These are phyloP conservation scores for Pachyseris speciosa DNA, from an alignment of 64 coral and sea anemone genomes.

Conservation along the genomic window DNA sequence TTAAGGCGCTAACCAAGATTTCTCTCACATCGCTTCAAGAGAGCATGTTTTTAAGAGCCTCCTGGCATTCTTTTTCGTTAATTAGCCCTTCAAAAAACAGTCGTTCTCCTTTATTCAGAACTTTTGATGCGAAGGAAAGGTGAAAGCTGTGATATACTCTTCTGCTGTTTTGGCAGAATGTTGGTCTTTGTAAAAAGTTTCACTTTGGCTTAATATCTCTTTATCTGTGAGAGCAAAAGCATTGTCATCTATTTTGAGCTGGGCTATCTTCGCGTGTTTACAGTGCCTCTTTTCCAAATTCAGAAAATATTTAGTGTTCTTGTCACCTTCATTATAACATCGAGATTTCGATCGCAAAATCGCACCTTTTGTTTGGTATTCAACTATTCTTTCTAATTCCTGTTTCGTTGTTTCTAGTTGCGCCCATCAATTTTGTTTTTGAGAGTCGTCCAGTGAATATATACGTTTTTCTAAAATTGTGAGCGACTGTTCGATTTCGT, in stretches of 20 bases:
- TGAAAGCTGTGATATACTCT: not conserved
- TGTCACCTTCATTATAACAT: constrained; percentile 55
- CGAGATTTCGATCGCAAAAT: constrained; percentile 20
- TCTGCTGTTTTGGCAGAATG: not conserved
- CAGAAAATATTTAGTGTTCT: too few species aligned
- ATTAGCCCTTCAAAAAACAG: not conserved
- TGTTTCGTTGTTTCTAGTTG: constrained; percentile 11
- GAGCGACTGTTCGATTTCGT: constrained; percentile 15
- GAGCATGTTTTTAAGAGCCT: not conserved
- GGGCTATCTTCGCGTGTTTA: constrained; percentile 10
- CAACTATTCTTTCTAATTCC: too few species aligned
- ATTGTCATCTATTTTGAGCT: not conserved
- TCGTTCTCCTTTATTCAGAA: not conserved
- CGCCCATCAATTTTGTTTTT: not conserved
- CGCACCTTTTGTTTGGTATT: too few species aligned
- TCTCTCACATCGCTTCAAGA: too few species aligned
- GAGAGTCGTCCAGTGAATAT: not conserved
- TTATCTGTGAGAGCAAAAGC: too few species aligned
- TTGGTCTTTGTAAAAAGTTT: constrained; percentile 8
- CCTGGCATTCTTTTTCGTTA: constrained; percentile 1
- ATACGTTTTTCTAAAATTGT: too few species aligned
- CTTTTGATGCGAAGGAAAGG: not conserved
- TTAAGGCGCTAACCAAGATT: too few species aligned
- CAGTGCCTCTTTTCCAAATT: too few species aligned
- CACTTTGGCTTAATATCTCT: constrained; percentile 17